Percentiles rank a stretch among this genome's conserved stretches.
phyloP scores from a whole-genome alignment of 2,113 vertebrate species.

The Hiodon tergisus region DNA sequence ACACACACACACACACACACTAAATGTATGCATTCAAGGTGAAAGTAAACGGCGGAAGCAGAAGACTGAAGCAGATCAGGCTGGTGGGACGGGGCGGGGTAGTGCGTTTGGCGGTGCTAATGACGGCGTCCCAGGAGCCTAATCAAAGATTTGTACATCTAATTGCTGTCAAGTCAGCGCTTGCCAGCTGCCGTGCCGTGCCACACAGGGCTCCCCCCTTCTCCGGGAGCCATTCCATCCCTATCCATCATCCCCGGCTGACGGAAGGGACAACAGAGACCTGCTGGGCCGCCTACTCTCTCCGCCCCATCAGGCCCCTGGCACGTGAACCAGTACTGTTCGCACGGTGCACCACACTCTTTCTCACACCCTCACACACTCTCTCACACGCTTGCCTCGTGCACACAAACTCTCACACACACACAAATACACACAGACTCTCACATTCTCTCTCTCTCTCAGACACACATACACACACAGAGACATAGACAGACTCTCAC shows the following conservation, averaged over 20 bases:
- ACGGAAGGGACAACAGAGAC: slow-evolving; percentile 68
- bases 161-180: slow-evolving; percentile 88
- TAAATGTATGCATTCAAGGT: background rate
- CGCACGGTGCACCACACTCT: slow-evolving; percentile 25
- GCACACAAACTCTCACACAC: too few species aligned
- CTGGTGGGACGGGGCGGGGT: slow-evolving; percentile 57
- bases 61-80: background rate
- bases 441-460: too few species aligned
- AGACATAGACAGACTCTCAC: too few species aligned
- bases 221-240: slow-evolving; percentile 58
- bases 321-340: slow-evolving; percentile 41
- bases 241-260: slow-evolving; percentile 68
- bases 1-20: slow-evolving; percentile 17
- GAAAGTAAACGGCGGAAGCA: slow-evolving; percentile 15
- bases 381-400: too few species aligned
- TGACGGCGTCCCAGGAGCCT: slow-evolving; percentile 78
- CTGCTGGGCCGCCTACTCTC: slow-evolving; percentile 73
- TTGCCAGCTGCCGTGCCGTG: slow-evolving; percentile 79
- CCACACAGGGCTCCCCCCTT: slow-evolving; percentile 58
- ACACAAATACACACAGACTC: too few species aligned
- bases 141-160: slow-evolving; percentile 91
- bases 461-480: too few species aligned
- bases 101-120: slow-evolving; percentile 69
- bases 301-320: slow-evolving; percentile 54
- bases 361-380: too few species aligned